These are phyloP conservation scores for Caenorhabditis sp. DNA, from an alignment of 2,888 invertebrate genomes.

Conservation along the genomic window DNA sequence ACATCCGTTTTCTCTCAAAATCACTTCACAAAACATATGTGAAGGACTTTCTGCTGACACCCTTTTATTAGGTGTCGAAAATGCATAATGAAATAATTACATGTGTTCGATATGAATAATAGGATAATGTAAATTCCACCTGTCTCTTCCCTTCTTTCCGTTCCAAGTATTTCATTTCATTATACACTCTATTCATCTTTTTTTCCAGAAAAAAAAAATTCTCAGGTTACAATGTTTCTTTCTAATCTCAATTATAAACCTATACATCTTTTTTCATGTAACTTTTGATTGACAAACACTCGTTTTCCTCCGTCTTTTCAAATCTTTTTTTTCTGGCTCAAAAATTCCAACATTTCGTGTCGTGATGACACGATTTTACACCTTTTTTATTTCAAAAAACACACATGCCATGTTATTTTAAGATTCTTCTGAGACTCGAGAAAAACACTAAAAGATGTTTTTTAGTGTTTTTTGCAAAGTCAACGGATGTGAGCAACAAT, in stretches of 20 bases:
- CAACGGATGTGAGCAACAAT: not conserved
- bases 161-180: not conserved
- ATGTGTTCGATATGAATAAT: not conserved
- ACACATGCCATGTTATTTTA: not conserved
- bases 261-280: not conserved
- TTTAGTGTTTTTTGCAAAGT: slow-evolving; percentile 7
- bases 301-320: not conserved
- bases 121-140: slow-evolving; percentile 1
- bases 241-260: not conserved
- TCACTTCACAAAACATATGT: not conserved
- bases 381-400: slow-evolving; percentile 5
- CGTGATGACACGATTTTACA: slow-evolving; percentile 1
- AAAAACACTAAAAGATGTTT: not conserved
- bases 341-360: not conserved
- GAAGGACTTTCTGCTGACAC: not conserved
- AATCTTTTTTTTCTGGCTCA: slow-evolving; percentile 3
- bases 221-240: not conserved
- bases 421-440: not conserved
- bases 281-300: not conserved
- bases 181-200: not conserved
- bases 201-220: not conserved
- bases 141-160: slow-evolving; percentile 6
- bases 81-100: not conserved
- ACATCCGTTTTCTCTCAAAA: slow-evolving; percentile 6
- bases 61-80: not conserved